Evolutionary conservation across 1,140 invertebrate species (phyloP), one percentile per base, ranked within the genome.

Genomic region (Drosophila melanica): DNA sequence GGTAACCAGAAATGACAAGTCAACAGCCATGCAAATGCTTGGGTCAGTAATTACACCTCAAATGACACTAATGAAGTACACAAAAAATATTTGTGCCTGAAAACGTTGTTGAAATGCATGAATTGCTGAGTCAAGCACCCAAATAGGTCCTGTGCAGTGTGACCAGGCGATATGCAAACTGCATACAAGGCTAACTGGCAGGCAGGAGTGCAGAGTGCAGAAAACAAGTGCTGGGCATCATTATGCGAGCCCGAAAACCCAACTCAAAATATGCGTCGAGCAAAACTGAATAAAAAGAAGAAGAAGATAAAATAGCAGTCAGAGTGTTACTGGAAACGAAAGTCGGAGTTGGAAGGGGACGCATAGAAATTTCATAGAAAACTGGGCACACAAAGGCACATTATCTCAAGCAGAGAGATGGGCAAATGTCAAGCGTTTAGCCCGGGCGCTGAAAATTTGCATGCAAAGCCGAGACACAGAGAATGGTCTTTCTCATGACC

Each of bases 351-450:
- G 12, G 12, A 30, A 27, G 12, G 14, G 48, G 12, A 44, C n/a
- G 23, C 48, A 10, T 33, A 33, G 48, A 51, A 53, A 11, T 35
- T 14, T 53, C 50, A n/a, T 12, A 39, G 54, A 57, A 11, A 16
- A 41, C 20, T 18, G 37, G 50, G 27, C 55, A 60, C 44, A 82
- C 65, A 74, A 73, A 75, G 74, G 69, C 69, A 84, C 80, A 89
- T 89, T 89, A 89, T 89, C 84, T 90, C 48, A 73, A 68, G 66
- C 55, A 50, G 77, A 63, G 62, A 60, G 50, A 63, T 39, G 65
- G 67, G 81, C 84, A 84, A 89, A 89, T 89, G 84, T 89, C 84
- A 89, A 89, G 84, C 84, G 79, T 89, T 90, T 85, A 82, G 66
- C 79, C 77, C 54, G 33, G 71, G 45, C 72, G 79, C 58, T 76